Evolutionary conservation across 2,113 vertebrate species (phyloP).

Genomic region (Anolis sagrei): DNA sequence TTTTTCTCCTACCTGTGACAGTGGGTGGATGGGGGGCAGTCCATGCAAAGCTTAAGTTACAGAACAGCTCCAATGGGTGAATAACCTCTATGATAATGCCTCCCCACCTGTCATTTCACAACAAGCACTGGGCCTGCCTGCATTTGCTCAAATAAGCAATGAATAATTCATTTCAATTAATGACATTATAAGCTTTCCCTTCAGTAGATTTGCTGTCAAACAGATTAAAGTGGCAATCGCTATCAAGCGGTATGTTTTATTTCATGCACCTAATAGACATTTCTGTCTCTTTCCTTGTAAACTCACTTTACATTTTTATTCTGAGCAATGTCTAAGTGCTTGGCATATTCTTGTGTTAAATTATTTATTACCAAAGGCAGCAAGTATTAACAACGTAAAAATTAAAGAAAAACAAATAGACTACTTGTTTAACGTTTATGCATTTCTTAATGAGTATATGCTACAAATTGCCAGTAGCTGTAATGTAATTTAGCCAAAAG

Average conservation of each 20-base stretch:
- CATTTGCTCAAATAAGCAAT: constrained; percentile 69
- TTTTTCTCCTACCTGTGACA: constrained; percentile 56
- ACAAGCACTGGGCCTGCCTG: constrained; percentile 52
- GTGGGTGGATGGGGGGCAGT: constrained; percentile 38
- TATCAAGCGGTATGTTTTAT: constrained; percentile 79
- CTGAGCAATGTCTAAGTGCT: constrained; percentile 73
- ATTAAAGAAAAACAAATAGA: constrained; percentile 77
- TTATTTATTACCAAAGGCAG: constrained; percentile 80
- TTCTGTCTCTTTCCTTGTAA: constrained; percentile 67
- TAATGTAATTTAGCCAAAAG: constrained; percentile 24
- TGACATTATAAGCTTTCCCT: constrained; percentile 72
- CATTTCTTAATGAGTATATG: constrained; percentile 58
- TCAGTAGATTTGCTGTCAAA: constrained; percentile 73
- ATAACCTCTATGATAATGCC: fast-evolving
- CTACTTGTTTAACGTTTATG: constrained; percentile 74
- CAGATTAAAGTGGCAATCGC: constrained; percentile 79
- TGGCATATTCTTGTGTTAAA: constrained; percentile 77
- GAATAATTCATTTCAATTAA: constrained; percentile 81
- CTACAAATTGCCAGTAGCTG: constrained; percentile 48
- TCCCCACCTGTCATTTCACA: constrained; percentile 58
- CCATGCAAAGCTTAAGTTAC: constrained; percentile 56
- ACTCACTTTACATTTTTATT: constrained; percentile 71
- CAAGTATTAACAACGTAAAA: constrained; percentile 78
- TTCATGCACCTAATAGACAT: constrained; percentile 78
- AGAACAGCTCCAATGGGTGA: constrained; percentile 41